Conservation (phyloP, 2,113 vertebrate species). For the Dasyornis broadbenti region DNA sequence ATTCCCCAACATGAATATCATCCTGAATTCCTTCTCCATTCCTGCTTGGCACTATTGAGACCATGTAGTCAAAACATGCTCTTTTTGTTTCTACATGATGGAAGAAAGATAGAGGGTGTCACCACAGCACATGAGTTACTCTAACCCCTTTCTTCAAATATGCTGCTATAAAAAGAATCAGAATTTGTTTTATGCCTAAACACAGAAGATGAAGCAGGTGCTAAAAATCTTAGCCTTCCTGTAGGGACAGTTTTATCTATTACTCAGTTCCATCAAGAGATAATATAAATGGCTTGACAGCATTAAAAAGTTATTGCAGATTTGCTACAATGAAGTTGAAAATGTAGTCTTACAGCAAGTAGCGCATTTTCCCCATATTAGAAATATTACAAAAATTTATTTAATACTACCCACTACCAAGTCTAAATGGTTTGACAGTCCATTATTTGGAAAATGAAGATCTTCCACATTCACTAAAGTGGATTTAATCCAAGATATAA, state of each 20-base stretch:
- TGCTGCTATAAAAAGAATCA: background rate
- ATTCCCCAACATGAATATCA: background rate
- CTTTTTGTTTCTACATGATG: background rate
- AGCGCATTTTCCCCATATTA: background rate
- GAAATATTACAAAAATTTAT: background rate
- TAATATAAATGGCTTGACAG: background rate
- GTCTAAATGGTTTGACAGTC: background rate
- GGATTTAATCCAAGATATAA: background rate
- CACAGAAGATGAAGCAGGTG: background rate
- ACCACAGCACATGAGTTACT: background rate
- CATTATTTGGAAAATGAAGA: background rate
- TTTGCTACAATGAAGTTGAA: background rate
- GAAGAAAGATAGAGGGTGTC: background rate
- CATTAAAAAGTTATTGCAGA: background rate
- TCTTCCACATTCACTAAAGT: background rate
- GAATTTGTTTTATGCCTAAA: background rate
- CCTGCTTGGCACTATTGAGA: background rate
- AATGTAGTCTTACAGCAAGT: background rate
- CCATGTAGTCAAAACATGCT: background rate
- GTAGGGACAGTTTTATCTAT: background rate
- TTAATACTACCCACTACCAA: background rate
- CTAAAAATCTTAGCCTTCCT: background rate
- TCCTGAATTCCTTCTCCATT: background rate
- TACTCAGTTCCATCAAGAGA: background rate
- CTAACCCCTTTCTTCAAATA: background rate